Conservation (phyloP, 2,113 vertebrate genomes). For the Propithecus coquereli region DNA sequence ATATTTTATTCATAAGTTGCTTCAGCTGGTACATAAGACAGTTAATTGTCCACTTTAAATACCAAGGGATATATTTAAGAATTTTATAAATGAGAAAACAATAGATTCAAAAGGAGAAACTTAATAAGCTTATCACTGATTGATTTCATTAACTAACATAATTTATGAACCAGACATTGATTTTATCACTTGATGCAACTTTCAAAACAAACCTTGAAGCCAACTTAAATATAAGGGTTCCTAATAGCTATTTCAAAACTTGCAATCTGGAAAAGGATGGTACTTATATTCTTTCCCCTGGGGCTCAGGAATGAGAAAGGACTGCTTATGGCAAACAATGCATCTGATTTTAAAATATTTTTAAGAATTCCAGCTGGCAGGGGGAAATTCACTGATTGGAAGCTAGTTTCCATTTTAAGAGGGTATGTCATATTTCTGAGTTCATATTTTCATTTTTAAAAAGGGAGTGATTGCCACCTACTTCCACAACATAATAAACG, state of each 20-base stretch:
- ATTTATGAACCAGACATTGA: slow-evolving; percentile 19
- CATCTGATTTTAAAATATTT: slow-evolving; percentile 4
- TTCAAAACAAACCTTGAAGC: slow-evolving; percentile 7
- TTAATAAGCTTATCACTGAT: slow-evolving; percentile 12
- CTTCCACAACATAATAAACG: neutral
- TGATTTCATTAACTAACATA: slow-evolving; percentile 13
- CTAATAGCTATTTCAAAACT: neutral
- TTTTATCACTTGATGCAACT: neutral
- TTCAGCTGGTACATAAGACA: neutral
- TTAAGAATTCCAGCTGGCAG: neutral
- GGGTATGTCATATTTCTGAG: neutral
- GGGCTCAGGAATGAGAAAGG: neutral
- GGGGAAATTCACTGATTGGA: neutral
- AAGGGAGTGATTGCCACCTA: neutral
- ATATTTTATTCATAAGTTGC: neutral
- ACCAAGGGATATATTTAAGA: neutral
- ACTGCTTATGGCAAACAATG: neutral
- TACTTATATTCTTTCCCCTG: neutral
- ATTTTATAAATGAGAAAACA: slow-evolving; percentile 12
- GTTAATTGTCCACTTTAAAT: slow-evolving; percentile 26
- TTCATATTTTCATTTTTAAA: slow-evolving; percentile 20
- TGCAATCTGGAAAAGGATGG: neutral
- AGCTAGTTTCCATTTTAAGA: neutral
- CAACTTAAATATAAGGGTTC: neutral
- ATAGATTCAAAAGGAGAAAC: neutral